phyloP scores from a whole-genome alignment of 23 tunicate genomes.

The Ascidia mentula region DNA sequence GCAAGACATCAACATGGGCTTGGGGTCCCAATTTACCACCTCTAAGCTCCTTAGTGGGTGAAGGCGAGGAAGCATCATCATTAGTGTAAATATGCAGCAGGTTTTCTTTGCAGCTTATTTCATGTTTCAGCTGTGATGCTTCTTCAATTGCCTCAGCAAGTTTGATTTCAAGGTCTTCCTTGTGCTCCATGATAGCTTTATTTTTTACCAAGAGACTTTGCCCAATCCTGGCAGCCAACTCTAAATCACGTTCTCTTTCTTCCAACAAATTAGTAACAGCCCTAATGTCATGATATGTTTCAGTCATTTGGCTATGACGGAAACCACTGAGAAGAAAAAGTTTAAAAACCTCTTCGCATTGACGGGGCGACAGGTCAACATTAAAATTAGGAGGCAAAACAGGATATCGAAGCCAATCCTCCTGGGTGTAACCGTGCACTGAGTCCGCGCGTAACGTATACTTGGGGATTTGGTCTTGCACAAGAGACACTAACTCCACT shows the following conservation, averaged over 20 bases:
- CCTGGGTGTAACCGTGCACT: conserved; percentile 29
- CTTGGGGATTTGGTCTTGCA: conserved; percentile 3
- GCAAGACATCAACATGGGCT: conserved; percentile 35
- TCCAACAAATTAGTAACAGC: conserved; percentile 68
- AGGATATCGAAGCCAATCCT: conserved; percentile 57
- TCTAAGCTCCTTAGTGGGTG: conserved; percentile 28
- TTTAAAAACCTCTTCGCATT: conserved; percentile 76
- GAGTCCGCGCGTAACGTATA: background rate
- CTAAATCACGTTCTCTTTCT: conserved; percentile 86
- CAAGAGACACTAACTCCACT: background rate
- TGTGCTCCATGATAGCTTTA: conserved; percentile 30
- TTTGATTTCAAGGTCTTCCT: conserved; percentile 55
- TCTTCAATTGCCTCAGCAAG: conserved; percentile 61
- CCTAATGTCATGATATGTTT: conserved; percentile 85
- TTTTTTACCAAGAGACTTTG: conserved; percentile 75
- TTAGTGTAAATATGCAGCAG: conserved; percentile 56
- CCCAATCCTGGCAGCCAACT: conserved; percentile 91
- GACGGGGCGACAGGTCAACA: conserved; percentile 55
- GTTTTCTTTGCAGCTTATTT: conserved; percentile 58
- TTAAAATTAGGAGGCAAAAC: conserved; percentile 51
- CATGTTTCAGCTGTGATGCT: conserved; percentile 70
- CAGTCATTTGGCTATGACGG: conserved; percentile 83
- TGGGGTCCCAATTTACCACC: conserved; percentile 9
- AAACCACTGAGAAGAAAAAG: conserved; percentile 64
- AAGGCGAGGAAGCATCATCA: conserved; percentile 43